Percentiles rank a stretch among this genome's conserved stretches.
Conservation (phyloP, 2,113 vertebrate genomes). For the Neogobius melanostomus region DNA sequence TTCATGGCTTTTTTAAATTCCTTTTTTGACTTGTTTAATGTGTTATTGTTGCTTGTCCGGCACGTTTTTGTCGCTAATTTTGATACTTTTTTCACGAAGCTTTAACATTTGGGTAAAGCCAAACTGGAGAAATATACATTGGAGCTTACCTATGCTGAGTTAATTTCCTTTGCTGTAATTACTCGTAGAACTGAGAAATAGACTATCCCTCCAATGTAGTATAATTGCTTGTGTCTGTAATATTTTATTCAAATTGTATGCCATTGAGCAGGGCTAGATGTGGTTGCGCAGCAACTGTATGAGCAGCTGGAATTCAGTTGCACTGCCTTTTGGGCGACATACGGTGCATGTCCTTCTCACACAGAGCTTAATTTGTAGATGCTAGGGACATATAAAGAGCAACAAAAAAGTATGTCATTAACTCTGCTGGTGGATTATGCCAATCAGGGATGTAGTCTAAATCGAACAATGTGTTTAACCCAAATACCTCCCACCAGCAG, state of each 20-base stretch:
- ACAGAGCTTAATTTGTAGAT: constrained; percentile 52
- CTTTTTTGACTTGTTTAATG: too few species aligned
- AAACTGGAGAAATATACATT: neutral
- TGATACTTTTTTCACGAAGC: too few species aligned
- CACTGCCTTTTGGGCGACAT: constrained; percentile 56
- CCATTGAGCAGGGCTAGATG: constrained; percentile 37
- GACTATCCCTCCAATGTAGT: constrained; percentile 50
- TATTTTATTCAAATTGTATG: constrained; percentile 58
- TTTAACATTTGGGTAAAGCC: too few species aligned
- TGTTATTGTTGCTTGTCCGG: too few species aligned
- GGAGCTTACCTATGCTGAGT: constrained; percentile 34
- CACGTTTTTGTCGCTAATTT: too few species aligned
- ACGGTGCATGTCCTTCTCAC: constrained; percentile 62
- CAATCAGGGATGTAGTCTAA: constrained; percentile 28
- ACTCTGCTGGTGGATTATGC: constrained; percentile 46
- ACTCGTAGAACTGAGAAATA: constrained; percentile 48
- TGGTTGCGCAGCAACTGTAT: constrained; percentile 57
- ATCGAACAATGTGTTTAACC: constrained; percentile 30
- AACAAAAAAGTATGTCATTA: constrained; percentile 46
- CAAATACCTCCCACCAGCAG: constrained; percentile 11
- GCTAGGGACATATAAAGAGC: constrained; percentile 17
- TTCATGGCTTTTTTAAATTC: too few species aligned
- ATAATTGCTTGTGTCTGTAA: constrained; percentile 62
- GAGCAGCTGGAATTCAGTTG: constrained; percentile 44
- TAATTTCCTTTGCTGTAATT: constrained; percentile 47